Evolutionary conservation across 2,113 vertebrate genomes (phyloP).

Genomic region (Sprattus sprattus): DNA sequence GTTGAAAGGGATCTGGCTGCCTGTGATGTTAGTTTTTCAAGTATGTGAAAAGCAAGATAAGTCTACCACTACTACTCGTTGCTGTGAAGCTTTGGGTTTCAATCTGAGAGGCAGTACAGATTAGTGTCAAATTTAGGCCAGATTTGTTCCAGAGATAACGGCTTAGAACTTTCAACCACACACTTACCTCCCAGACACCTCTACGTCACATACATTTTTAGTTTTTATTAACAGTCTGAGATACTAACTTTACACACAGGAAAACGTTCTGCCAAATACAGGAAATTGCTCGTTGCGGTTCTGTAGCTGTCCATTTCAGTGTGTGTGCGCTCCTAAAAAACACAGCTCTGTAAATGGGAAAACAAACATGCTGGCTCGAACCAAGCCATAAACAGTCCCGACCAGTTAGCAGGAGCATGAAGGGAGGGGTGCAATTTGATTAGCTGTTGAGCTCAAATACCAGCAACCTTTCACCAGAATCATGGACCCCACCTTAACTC

Average conservation of each 20-base stretch:
- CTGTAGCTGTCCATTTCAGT: no score
- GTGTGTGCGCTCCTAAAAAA: no score
- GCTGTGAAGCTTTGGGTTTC: no score
- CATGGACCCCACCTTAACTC: not conserved
- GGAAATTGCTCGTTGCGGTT: no score
- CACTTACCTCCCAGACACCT: not conserved
- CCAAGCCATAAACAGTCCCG: not conserved
- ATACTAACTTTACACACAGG: not conserved
- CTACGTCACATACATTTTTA: not conserved
- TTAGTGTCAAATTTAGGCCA: not conserved
- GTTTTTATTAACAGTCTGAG: no score
- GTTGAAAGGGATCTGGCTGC: not conserved
- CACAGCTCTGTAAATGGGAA: no score
- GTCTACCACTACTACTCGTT: not conserved
- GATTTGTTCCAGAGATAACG: not conserved
- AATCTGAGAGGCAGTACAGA: not conserved
- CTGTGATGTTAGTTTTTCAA: not conserved
- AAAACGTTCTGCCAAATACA: not conserved
- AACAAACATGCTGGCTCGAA: not conserved
- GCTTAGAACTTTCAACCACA: not conserved
- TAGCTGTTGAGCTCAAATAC: not conserved
- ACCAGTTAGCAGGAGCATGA: not conserved
- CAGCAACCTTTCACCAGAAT: not conserved
- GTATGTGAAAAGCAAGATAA: not conserved
- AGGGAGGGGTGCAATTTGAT: not conserved